Evolutionary conservation across 2,888 invertebrate species (phyloP), one percentile per base, ranked within the genome.

Genomic region (Drosophila infuscata): DNA sequence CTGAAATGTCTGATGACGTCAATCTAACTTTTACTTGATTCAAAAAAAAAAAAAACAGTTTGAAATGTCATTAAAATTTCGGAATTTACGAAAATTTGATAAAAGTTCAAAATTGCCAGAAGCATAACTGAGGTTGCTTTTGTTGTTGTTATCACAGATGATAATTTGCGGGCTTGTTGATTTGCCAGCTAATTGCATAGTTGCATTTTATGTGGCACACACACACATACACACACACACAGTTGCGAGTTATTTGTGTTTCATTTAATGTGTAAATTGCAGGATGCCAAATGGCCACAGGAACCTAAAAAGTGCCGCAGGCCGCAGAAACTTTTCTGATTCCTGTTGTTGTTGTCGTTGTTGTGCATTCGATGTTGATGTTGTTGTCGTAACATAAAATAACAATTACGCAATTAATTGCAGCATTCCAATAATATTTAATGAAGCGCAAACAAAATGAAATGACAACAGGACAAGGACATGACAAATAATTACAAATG

Each of bases 391-490:
- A 69, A 89, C 89, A 87, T 86, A 89, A 90, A 90, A 86, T 84
- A 90, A 90, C 86, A 86, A 86, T 86, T 86, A 86, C 88, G 85
- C 89, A 89, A 90, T 86, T 90, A 86, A 86, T 86, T 86, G 88
- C 89, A 78, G 73, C 85, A 90, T 89, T 86, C 89, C 89, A 89
- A 86, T 86, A 90, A 86, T 90, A 86, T 86, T 86, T 86, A 86
- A 86, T 86, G 86, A 86, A 88, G 91, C 87, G 91, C 85, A 87
- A 87, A 89, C 88, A 84, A 74, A 89, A 83, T 77, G 71, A 77
- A 87, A 90, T 78, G 83, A 76, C 89, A 83, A 71, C 83, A 68
- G 30, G 33, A 63, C 52, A 54, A 60, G 52, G 65, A 78, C 63
- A 81, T 68, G 82, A 70, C 74, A 87, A 83, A 86, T 83, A 90